A percentile compares a stretch with the other conserved stretches of the same genome.
Evolutionary conservation across 2,113 vertebrate genomes (phyloP).

Genomic region (Pangasianodon hypophthalmus): DNA sequence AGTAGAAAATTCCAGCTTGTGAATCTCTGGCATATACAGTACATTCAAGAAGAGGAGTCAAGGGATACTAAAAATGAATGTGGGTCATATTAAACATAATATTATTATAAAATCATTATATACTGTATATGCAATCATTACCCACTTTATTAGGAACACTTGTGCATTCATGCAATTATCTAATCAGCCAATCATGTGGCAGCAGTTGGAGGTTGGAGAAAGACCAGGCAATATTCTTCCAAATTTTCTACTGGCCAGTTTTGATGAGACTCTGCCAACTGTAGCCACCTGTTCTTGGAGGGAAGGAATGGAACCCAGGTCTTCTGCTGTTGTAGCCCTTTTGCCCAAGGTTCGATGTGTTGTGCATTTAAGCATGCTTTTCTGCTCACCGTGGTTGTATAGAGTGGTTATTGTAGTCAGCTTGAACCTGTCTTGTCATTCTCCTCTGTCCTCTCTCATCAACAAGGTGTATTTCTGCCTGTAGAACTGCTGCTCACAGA

Average conservation of each 20-base stretch:
- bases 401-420: not conserved
- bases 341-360: not conserved
- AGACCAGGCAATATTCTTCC: not conserved
- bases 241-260: constrained; percentile 12
- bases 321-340: not conserved
- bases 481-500: not conserved
- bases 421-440: not conserved
- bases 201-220: not conserved
- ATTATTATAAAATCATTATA: not conserved
- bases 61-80: not conserved
- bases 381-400: not conserved
- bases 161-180: not conserved
- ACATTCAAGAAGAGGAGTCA: not conserved
- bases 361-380: not conserved
- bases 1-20: not conserved
- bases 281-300: not conserved
- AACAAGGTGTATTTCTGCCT: not conserved
- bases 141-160: not conserved
- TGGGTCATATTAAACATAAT: not conserved
- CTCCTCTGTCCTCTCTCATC: not conserved
- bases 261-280: not conserved
- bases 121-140: not conserved
- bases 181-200: not conserved
- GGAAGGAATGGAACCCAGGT: not conserved
- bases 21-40: not conserved